Base-by-base conservation (phyloP, 2,888 invertebrate genomes). In the Cybosia mesomella region DNA sequence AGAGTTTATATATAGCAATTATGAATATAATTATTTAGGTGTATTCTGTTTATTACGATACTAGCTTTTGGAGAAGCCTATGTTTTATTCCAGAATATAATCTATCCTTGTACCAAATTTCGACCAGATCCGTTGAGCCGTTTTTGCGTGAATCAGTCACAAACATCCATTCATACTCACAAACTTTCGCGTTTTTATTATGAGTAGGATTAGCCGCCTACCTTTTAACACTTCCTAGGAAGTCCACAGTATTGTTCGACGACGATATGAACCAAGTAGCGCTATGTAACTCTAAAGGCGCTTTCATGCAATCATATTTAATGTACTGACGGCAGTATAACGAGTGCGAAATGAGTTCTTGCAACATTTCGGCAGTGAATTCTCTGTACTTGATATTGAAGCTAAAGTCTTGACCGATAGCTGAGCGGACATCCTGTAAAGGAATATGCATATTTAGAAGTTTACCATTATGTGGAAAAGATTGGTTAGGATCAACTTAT, bases 251-350 rank as follows among this genome's bases (percentile, higher is more conserved):
- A 68, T 96, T 96, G 84, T 97, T 97, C 5, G 97, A 96, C 0
- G 98, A 98, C 8, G 98, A 98, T 66, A 97, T 96, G 85, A 98
- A 98, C 98, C 98, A 98, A 0, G 98, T 98, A 2, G 98, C 97
- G 70, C 98, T 98, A 84, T 98, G 98, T 13, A 98, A 90, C 73
- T 98, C 98, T 73, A 98, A 89, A 1, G 98, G 98, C 1, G 98
- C 98, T 92, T 97, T 97, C 84, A 97, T 97, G 83, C 98, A 98
- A 83, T 98, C 98, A 84, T 98, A 98, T 84, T 97, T 98, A 69
- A 98, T 97, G 84, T 98, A 97, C 87, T 98, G 98, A 68, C 97
- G 97, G 83, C 98, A 98, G 88, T 97, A 98, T 61, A 98, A 93
- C 0, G 98, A 98, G 89, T 98, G 98, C 0, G 98, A 98, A 68